Base-by-base conservation (phyloP, 2,888 invertebrate species). In the Microctonus hyperodae region DNA sequence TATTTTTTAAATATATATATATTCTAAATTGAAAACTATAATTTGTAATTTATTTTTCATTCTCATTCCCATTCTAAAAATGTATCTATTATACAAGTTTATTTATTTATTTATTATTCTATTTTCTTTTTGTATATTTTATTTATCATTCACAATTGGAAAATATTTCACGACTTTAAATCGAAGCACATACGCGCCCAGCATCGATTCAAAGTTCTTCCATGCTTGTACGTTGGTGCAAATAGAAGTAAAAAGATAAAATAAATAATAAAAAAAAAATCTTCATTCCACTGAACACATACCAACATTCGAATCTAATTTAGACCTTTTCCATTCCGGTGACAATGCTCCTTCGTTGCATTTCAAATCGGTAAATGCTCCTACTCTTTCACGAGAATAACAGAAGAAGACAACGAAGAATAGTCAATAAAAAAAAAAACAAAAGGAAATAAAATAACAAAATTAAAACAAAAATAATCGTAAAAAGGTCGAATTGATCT, bases 281-380 rank as follows among this genome's bases (percentile, higher is more conserved):
- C n/a, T 44, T 16, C 44, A n/a, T 7, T 44, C 16, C 44, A 20
- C 0, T 44, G 44, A 44, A 44, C 44, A 44, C 16, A 44, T 16
- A 44, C 59, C 35, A 10, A 33, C 56, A 53, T 53, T n/a, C 37
- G 48, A 50, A 59, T 53, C 59, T 59, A 35, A 65, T 59, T 59
- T 51, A 40, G 59, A 25, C 28, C 11, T 55, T 66, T 61, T 61
- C 48, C 55, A 61, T 53, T 61, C 44, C 59, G 56, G 23, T 58
- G 22, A 57, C 51, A 51, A 51, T 51, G 51, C 51, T 51, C 51
- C 23, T 51, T 51, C 51, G 13, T 28, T 28, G 28, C 28, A 7
- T 28, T 28, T 5, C 28, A 28, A 28, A 28, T 28, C 28, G 28
- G 28, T 51, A 25, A 23, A 51, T 51, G 23, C 22, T n/a, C 1